Percentiles rank a stretch among this genome's conserved stretches.
Evolutionary conservation across 2,797 vertebrate species (phyloP).

Genomic region (Coilia nasus): DNA sequence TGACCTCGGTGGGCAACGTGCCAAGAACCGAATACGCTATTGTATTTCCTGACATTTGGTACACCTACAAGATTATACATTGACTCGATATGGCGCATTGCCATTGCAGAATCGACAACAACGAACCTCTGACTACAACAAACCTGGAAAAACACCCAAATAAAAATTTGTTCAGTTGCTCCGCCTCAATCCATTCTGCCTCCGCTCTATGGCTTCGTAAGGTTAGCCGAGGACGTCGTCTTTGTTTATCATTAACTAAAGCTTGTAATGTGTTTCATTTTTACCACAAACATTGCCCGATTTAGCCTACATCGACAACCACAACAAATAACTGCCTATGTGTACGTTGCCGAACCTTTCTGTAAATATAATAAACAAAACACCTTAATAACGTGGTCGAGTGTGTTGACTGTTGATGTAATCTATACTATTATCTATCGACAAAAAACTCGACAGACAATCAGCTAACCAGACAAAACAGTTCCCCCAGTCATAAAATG

Average conservation of each 20-base stretch:
- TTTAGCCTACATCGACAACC: neutral
- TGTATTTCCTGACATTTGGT: too few species aligned
- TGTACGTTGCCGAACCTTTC: neutral
- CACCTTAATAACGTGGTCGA: neutral
- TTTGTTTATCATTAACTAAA: too few species aligned
- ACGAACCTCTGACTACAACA: neutral
- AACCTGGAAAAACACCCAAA: too few species aligned
- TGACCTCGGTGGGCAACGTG: too few species aligned
- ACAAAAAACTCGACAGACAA: neutral
- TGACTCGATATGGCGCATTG: neutral
- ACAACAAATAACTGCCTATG: neutral
- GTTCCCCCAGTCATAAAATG: neutral
- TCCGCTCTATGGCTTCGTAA: too few species aligned
- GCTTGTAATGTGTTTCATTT: too few species aligned
- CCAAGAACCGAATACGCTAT: too few species aligned
- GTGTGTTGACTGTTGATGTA: neutral
- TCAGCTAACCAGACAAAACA: neutral
- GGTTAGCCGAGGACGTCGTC: too few species aligned
- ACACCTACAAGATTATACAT: neutral
- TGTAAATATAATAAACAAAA: neutral
- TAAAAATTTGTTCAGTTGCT: too few species aligned
- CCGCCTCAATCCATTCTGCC: too few species aligned
- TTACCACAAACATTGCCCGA: too few species aligned
- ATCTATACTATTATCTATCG: neutral
- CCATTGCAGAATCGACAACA: neutral